Evolutionary conservation across 2,113 vertebrate genomes (phyloP).

Genomic region (Ailuropoda melanoleuca): DNA sequence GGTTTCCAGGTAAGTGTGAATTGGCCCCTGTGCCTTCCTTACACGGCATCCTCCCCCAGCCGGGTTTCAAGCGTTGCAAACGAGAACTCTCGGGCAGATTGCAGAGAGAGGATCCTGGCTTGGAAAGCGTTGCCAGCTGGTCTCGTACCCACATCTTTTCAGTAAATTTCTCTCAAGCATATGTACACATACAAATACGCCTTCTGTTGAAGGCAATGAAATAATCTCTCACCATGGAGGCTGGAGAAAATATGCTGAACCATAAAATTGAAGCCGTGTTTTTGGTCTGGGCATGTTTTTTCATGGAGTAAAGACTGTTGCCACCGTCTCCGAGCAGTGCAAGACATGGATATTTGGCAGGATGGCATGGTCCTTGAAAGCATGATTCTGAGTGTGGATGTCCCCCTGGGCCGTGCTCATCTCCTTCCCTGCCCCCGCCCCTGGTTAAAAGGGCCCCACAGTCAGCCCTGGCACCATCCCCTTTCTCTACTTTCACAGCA

Average conservation of each 20-base stretch:
- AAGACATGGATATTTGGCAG: not conserved
- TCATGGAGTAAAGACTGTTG: not conserved
- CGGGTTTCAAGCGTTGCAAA: not conserved
- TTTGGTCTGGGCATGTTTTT: not conserved
- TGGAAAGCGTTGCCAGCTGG: slow-evolving; percentile 70
- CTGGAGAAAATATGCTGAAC: slow-evolving; percentile 38
- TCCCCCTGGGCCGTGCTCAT: not conserved
- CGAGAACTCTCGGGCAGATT: slow-evolving; percentile 48
- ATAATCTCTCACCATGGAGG: slow-evolving; percentile 21
- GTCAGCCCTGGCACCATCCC: not conserved
- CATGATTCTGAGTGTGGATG: not conserved
- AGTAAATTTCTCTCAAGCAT: slow-evolving; percentile 80
- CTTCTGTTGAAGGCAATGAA: slow-evolving; percentile 72
- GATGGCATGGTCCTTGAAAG: not conserved
- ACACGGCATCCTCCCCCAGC: not conserved
- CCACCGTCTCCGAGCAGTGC: not conserved
- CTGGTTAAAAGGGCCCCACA: not conserved
- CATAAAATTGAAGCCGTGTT: not conserved
- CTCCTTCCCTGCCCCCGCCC: not conserved
- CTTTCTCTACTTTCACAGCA: not conserved
- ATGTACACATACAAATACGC: slow-evolving; percentile 80
- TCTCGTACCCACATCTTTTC: slow-evolving; percentile 78
- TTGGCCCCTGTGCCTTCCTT: not conserved
- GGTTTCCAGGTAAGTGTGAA: not conserved
- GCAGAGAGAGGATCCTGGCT: slow-evolving; percentile 64